Conservation (phyloP, 1,140 invertebrate species). For the Trichonephila clavata region DNA sequence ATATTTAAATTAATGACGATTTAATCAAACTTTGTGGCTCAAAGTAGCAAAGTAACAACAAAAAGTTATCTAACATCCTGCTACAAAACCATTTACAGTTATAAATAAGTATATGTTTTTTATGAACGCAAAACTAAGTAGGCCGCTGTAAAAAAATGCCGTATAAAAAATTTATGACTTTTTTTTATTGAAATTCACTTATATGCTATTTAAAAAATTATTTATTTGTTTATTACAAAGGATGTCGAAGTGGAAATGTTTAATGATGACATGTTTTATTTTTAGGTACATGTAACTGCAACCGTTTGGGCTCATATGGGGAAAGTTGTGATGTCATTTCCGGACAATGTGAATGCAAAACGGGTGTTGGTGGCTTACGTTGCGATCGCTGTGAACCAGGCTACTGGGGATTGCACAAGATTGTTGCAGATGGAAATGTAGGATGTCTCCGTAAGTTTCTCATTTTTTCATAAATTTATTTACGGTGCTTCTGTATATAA, state of each 20-base stretch:
- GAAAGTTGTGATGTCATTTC: slow-evolving; percentile 89
- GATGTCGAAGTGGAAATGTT: not conserved
- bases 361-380: slow-evolving; percentile 92
- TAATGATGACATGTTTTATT: not conserved
- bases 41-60: too few relatives aligned
- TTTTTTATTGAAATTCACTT: too few relatives aligned
- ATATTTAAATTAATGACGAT: too few relatives aligned
- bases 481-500: not conserved
- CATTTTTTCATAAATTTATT: not conserved
- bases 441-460: slow-evolving; percentile 92
- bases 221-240: too few relatives aligned
- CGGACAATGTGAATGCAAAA: slow-evolving; percentile 91
- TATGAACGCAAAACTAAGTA: too few relatives aligned
- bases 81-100: too few relatives aligned
- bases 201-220: too few relatives aligned
- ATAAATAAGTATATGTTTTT: too few relatives aligned
- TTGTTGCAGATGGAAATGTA: slow-evolving; percentile 89
- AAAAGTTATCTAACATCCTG: too few relatives aligned
- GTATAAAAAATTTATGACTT: too few relatives aligned
- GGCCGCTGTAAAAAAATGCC: too few relatives aligned
- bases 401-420: slow-evolving; percentile 93
- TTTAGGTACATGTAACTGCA: slow-evolving; percentile 81
- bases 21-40: too few relatives aligned
- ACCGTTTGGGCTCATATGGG: slow-evolving; percentile 83
- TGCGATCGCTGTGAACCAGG: slow-evolving; percentile 92